Base-by-base conservation (phyloP, 1,140 invertebrate species). In the Zaprionus tsacasi region DNA sequence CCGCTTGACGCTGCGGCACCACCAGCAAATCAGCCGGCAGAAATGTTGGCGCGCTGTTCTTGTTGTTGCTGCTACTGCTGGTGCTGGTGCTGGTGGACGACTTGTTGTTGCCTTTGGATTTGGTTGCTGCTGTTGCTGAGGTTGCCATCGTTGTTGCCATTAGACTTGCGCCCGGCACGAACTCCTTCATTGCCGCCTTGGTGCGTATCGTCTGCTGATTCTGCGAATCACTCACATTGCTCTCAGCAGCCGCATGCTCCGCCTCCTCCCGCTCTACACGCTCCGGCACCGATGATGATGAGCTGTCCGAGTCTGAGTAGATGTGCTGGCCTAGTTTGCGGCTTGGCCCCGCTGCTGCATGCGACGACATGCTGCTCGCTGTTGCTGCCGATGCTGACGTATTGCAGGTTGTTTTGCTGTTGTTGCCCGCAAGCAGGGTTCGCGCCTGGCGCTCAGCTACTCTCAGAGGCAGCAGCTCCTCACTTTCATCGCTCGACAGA, bases 1-100 rank as follows among this genome's bases (percentile, higher is more conserved):
- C 97, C 21, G 97, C 97, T 92, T 98, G 96, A 59, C 97, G 93
- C 91, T 98, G 97, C 1, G 97, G 97, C n/a, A 98, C 97, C 80
- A 98, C 97, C 36, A 98, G 93, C 82, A 97, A 95, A 40, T 96
- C 96, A 6, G 57, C 72, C 21, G 96, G 95, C 67, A 95, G 94
- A 77, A 95, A 95, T 55, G 38, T 48, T 30, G 52, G 81, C 2
- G 74, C 40, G 40, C 69, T 88, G 7, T 56, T n/a, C 36, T 60
- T 82, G 38, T 12, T 77, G 27, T 13, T 57, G 36, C 74, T 65
- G 67, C 64, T 38, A 35, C 21, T 21, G 21, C 21, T 21, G n/a
- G n/a, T n/a, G 21, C 55, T 68, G 45, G 15, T 45, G 45, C 57
- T 72, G 17, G 45, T 78, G 35, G 52, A 74, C 69, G 52, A 17